phyloP scores from a whole-genome alignment of 2,113 vertebrate genomes.

The Orientallactaga bullata region DNA sequence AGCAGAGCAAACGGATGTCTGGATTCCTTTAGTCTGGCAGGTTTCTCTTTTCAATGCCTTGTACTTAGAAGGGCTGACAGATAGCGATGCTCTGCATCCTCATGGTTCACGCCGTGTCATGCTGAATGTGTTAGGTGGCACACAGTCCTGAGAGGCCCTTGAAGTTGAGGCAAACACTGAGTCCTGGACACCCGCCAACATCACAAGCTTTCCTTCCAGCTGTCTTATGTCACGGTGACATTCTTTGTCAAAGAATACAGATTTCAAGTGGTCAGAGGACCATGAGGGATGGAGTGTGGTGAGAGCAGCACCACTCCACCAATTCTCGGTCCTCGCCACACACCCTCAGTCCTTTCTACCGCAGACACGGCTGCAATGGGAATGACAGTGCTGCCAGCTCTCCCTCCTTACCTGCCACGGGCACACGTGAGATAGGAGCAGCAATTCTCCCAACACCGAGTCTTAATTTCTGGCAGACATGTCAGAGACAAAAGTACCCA shows the following conservation, averaged over 20 bases:
- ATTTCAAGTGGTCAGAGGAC: not conserved
- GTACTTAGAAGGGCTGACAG: not conserved
- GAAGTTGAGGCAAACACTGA: not conserved
- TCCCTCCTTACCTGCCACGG: no score
- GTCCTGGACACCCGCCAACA: not conserved
- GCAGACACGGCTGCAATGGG: no score
- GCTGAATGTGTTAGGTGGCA: not conserved
- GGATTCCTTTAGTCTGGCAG: not conserved
- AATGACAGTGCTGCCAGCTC: no score
- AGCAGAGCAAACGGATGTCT: not conserved
- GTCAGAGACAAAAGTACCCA: no score
- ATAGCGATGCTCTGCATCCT: not conserved
- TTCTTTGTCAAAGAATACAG: constrained; percentile 4
- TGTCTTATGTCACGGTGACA: not conserved
- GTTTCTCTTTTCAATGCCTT: not conserved
- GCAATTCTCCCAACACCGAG: no score
- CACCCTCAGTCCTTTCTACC: no score
- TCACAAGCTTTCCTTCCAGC: not conserved
- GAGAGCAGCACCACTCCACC: not conserved
- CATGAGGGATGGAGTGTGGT: not conserved
- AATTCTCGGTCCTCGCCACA: no score
- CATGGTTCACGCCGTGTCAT: not conserved
- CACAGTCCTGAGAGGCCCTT: not conserved
- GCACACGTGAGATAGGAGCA: not conserved
- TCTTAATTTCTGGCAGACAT: no score